phyloP scores from a whole-genome alignment of 1,140 invertebrate genomes.

The Aphelinus atriplicis region DNA sequence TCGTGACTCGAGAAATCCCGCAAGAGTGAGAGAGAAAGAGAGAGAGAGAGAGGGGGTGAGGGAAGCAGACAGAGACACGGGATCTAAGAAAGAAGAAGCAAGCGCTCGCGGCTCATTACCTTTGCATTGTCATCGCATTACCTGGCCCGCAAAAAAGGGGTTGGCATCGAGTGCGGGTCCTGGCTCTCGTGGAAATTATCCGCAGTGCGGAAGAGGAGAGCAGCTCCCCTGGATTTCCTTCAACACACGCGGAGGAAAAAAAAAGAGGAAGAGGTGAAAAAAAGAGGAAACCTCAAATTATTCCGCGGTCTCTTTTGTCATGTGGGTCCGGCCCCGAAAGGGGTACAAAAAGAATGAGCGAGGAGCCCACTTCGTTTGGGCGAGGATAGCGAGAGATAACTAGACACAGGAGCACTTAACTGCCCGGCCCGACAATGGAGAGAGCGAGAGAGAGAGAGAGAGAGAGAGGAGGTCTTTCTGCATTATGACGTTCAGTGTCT shows the following conservation, averaged over 20 bases:
- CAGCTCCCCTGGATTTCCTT: constrained; percentile 1
- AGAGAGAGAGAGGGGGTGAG: background rate
- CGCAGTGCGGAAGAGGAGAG: constrained; percentile 36
- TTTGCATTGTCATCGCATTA: constrained; percentile 41
- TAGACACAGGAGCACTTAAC: constrained; percentile 61
- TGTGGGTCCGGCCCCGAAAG: constrained; percentile 1
- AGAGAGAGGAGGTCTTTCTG: constrained; percentile 48
- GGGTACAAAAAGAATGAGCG: constrained; percentile 6
- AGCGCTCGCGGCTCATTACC: constrained; percentile 38
- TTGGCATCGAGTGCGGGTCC: constrained; percentile 7
- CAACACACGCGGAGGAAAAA: background rate
- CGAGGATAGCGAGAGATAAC: constrained; percentile 18
- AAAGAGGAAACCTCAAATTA: constrained; percentile 27
- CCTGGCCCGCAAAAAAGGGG: constrained; percentile 20
- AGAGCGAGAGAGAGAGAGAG: background rate
- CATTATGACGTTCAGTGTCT: constrained; percentile 64
- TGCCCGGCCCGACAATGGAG: constrained; percentile 61
- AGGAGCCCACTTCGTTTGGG: constrained; percentile 3
- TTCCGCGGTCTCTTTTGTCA: constrained; percentile 22
- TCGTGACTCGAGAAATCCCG: no score
- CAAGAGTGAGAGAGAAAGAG: background rate
- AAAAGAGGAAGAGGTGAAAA: background rate
- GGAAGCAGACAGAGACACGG: no score
- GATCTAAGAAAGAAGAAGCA: background rate
- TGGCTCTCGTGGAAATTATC: constrained; percentile 22